Conservation (phyloP, 2,113 vertebrate genomes). For the Zapus hudsonius region DNA sequence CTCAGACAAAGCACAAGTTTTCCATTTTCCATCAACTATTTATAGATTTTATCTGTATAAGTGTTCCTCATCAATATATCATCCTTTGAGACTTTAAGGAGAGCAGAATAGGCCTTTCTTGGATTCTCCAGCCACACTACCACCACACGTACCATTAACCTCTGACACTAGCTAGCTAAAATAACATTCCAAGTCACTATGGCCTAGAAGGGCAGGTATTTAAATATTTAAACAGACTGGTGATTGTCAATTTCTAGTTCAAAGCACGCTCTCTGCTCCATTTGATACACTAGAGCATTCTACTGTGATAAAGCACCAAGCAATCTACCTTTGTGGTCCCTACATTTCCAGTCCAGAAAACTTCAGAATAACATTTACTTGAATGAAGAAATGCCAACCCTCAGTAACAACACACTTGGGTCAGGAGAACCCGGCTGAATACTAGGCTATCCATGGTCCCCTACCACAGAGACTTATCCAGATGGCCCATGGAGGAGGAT, state of each 20-base stretch:
- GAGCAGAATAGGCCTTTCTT: neutral
- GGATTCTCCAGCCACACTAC: neutral
- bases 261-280: slow-evolving; percentile 1
- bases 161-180: neutral
- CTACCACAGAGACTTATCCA: too few relatives aligned
- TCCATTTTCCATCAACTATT: slow-evolving; percentile 25
- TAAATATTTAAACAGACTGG: slow-evolving; percentile 53
- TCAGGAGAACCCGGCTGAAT: too few relatives aligned
- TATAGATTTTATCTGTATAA: neutral
- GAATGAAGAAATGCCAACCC: slow-evolving; percentile 37
- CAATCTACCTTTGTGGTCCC: neutral
- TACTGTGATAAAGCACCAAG: neutral
- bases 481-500: too few relatives aligned
- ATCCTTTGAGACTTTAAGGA: neutral
- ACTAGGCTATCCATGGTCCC: too few relatives aligned
- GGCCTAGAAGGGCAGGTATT: neutral
- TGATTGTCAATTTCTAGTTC: neutral
- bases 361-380: neutral
- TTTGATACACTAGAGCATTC: slow-evolving; percentile 35
- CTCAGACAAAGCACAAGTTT: neutral
- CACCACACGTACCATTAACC: neutral
- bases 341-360: neutral
- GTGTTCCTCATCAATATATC: neutral
- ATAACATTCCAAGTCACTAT: neutral
- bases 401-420: too few relatives aligned